These are phyloP conservation scores for Tragelaphus buxtoni DNA, from an alignment of 2,113 vertebrate species.

Conservation along the genomic window DNA sequence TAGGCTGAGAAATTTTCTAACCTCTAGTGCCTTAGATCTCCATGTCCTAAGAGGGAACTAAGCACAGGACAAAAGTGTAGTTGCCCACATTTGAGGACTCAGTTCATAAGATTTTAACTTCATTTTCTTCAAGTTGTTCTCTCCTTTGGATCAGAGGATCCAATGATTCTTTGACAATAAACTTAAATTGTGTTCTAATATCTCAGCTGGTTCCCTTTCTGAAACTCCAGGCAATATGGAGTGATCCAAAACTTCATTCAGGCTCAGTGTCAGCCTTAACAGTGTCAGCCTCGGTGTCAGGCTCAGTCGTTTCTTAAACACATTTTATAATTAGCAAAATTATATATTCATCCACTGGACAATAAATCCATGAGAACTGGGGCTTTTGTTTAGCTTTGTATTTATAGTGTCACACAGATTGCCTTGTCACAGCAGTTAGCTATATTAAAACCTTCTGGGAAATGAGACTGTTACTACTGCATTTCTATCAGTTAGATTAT, in stretches of 20 bases:
- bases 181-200: background rate
- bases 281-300: background rate
- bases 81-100: background rate
- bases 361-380: background rate
- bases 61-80: background rate
- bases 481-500: background rate
- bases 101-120: background rate
- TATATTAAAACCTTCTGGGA: background rate
- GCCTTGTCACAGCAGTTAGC: background rate
- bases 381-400: background rate
- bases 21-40: background rate
- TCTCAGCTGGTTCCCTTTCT: background rate
- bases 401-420: background rate
- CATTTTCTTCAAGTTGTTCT: conserved; percentile 31
- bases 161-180: background rate
- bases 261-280: background rate
- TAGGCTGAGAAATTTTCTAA: background rate
- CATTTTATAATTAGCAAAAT: background rate
- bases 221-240: background rate
- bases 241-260: background rate
- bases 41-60: background rate
- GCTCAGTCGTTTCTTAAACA: background rate
- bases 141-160: background rate
- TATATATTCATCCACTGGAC: background rate
- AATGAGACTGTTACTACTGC: background rate